Conservation (phyloP, 1,140 invertebrate genomes). For the Intoshia linei region DNA sequence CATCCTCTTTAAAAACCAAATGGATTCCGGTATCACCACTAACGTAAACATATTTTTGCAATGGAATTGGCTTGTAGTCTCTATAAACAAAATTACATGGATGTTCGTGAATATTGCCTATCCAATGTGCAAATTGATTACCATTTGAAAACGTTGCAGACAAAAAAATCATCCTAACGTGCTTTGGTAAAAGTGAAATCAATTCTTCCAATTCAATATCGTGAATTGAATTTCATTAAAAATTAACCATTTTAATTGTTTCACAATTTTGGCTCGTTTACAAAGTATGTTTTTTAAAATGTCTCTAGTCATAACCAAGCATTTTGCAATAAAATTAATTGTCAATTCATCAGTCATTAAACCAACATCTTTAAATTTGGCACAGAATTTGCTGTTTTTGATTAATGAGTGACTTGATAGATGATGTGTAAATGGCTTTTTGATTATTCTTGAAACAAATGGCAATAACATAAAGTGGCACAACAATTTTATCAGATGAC, state of each 20-base stretch:
- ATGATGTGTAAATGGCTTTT: slow-evolving; percentile 88
- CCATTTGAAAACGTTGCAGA: slow-evolving; percentile 98
- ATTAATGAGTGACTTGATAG: slow-evolving; percentile 92
- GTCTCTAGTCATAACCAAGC: slow-evolving; percentile 95
- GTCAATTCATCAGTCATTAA: slow-evolving; percentile 92
- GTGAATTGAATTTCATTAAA: slow-evolving; percentile 99
- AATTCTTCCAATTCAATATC: slow-evolving; percentile 93
- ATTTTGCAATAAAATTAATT: slow-evolving; percentile 83
- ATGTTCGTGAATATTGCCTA: slow-evolving; percentile 55
- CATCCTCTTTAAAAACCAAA: slow-evolving; percentile 65
- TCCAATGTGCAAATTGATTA: slow-evolving; percentile 82
- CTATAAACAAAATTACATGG: slow-evolving; percentile 96
- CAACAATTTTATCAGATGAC: slow-evolving; percentile 89
- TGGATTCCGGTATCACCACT: slow-evolving; percentile 65
- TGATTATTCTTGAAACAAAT: slow-evolving; percentile 36
- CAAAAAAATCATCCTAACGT: slow-evolving; percentile 84
- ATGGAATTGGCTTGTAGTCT: slow-evolving; percentile 68
- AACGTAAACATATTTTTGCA: slow-evolving; percentile 91
- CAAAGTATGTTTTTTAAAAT: slow-evolving; percentile 94
- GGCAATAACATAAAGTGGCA: slow-evolving; percentile 44
- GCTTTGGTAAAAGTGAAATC: slow-evolving; percentile 75
- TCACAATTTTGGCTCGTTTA: slow-evolving; percentile 65
- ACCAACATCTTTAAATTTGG: slow-evolving; percentile 78
- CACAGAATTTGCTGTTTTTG: slow-evolving; percentile 89
- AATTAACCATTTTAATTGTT: slow-evolving; percentile 91